These are phyloP conservation scores for Butastur rufipennis DNA, from an alignment of 2,113 vertebrate genomes.

Conservation along the genomic window DNA sequence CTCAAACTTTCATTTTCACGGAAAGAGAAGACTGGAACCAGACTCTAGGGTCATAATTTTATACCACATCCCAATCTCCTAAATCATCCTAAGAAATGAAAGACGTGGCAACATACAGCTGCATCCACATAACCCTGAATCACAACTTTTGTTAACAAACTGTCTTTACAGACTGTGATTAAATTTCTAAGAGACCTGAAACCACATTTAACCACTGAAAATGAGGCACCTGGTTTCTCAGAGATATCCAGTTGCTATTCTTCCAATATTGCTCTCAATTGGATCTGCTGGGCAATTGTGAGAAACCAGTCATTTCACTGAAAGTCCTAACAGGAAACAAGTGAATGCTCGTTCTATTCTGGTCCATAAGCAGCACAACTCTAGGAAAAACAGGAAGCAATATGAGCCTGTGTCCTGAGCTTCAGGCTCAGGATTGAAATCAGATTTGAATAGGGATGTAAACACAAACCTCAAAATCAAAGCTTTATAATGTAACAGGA, in stretches of 20 bases:
- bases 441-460: background rate
- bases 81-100: background rate
- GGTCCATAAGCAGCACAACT: slow-evolving; percentile 45
- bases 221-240: background rate
- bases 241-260: background rate
- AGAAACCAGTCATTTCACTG: background rate
- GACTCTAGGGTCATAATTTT: background rate
- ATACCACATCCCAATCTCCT: background rate
- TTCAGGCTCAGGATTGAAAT: background rate
- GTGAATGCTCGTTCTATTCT: background rate
- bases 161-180: slow-evolving; percentile 28
- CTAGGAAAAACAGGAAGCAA: background rate
- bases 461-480: slow-evolving; percentile 10
- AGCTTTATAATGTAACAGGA: background rate
- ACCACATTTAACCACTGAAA: background rate
- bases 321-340: background rate
- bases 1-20: background rate
- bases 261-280: background rate
- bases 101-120: background rate
- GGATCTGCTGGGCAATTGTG: background rate
- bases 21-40: background rate
- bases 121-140: slow-evolving; percentile 7
- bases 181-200: background rate
- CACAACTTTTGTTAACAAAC: slow-evolving; percentile 43
- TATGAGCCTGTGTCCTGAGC: background rate